phyloP scores from a whole-genome alignment of 2,113 vertebrate genomes.

The Lepus europaeus region DNA sequence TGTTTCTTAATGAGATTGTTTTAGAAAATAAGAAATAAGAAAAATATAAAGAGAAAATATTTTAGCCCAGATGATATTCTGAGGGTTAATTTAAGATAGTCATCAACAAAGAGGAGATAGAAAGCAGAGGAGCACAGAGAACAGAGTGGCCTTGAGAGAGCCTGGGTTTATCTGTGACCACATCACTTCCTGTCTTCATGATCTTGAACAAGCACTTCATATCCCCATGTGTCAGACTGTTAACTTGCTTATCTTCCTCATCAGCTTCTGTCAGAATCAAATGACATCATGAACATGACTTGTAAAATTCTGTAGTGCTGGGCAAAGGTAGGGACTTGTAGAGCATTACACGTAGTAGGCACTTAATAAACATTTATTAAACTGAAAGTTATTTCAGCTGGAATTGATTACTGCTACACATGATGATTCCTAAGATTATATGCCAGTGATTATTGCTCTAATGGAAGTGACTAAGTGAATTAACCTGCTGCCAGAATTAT shows the following conservation, averaged over 20 bases:
- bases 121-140: background rate
- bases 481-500: slow-evolving; percentile 65
- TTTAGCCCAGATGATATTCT: background rate
- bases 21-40: background rate
- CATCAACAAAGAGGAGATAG: background rate
- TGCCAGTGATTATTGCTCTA: slow-evolving; percentile 70
- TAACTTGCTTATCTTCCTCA: background rate
- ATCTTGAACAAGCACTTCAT: background rate
- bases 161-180: background rate
- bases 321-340: slow-evolving; percentile 44
- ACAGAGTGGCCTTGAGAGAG: background rate
- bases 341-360: slow-evolving; percentile 56
- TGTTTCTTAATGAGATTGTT: background rate
- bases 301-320: background rate
- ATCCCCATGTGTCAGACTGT: background rate
- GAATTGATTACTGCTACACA: slow-evolving; percentile 19
- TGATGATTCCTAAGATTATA: slow-evolving; percentile 25
- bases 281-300: background rate
- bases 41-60: background rate
- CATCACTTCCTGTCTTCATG: too few species aligned
- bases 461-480: slow-evolving; percentile 62
- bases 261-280: background rate
- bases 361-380: slow-evolving; percentile 45
- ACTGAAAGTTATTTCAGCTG: slow-evolving; percentile 28
- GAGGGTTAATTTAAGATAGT: background rate